phyloP scores from a whole-genome alignment of 92 coral and sea anemone genomes.

The Micromussa lordhowensis region DNA sequence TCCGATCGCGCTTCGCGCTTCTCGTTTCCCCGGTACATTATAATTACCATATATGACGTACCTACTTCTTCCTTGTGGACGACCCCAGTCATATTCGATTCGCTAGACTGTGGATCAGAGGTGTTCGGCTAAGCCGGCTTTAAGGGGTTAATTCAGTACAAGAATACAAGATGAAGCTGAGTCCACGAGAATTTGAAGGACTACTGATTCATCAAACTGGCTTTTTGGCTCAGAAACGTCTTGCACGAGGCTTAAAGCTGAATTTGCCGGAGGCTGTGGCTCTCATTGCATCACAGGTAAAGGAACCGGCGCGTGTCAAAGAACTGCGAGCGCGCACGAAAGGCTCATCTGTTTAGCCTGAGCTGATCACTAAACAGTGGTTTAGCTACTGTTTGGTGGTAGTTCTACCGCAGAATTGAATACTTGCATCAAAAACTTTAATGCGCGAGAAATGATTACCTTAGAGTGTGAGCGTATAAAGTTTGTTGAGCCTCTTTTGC shows the following conservation, averaged over 20 bases:
- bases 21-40: no score
- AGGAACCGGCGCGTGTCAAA: neutral
- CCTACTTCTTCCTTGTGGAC: no score
- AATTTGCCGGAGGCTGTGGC: slow-evolving; percentile 74
- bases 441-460: no score
- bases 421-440: no score
- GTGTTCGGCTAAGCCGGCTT: neutral
- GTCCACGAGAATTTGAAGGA: slow-evolving; percentile 76
- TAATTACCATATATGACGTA: no score
- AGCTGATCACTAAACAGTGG: neutral
- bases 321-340: neutral
- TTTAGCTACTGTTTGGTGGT: neutral
- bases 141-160: neutral
- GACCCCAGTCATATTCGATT: no score
- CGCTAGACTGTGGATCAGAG: neutral
- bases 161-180: slow-evolving; percentile 57
- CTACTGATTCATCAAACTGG: slow-evolving; percentile 74
- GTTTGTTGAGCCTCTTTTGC: no score
- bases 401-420: no score
- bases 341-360: neutral
- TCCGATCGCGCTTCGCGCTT: neutral
- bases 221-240: slow-evolving; percentile 73
- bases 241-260: slow-evolving; percentile 71
- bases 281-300: slow-evolving; percentile 69
- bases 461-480: no score